Base-by-base conservation (phyloP, 2,797 vertebrate genomes). In the Darevskia mixta region DNA sequence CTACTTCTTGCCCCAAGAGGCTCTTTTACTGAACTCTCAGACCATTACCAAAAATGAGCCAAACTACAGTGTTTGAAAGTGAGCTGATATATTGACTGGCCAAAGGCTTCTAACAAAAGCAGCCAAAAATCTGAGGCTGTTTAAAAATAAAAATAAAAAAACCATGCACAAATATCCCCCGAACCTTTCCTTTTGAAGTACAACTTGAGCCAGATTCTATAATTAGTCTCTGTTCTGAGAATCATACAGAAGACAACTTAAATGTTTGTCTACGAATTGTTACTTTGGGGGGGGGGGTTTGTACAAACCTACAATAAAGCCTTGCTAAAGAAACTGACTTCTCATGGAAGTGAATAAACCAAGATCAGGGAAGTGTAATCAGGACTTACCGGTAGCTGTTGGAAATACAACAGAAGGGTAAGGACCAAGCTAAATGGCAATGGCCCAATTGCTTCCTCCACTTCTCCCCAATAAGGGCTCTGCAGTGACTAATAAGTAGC, bases 231-330 rank as follows among this genome's bases (percentile, higher is more conserved):
- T 90, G 23, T 23, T 94, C 85, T 49, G n/a, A 89, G 90, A 84
- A 90, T 72, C 1, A 23, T 35, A 80, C 87, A 84, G 78, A 79
- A 71, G 86, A 88, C 83, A 92, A 88, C 88, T 86, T n/a, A 5
- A 41, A 17, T 1, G 3, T 0, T 55, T 43, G 75, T 78, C 83
- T 35, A 32, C 8, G 78, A 80, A 91, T 86, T 83, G 88, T 92
- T 92, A 85, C 87, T 91, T 90, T 87, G 87, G 90, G 90, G 90
- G 82, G 29, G 90, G 87, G 49, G 83, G 29, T 90, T 88, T 82
- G 85, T 45, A 93, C 92, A 94, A 90, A 72, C 0, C 0, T 2
- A 85, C 78, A 90, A 87, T 72, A 15, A 67, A 90, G 72, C 27
- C 73, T 83, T 91, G 61, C 76, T 90, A 85, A 94, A 88, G 87